phyloP scores from a whole-genome alignment of 1,140 invertebrate species.

The Drosophila erecta region DNA sequence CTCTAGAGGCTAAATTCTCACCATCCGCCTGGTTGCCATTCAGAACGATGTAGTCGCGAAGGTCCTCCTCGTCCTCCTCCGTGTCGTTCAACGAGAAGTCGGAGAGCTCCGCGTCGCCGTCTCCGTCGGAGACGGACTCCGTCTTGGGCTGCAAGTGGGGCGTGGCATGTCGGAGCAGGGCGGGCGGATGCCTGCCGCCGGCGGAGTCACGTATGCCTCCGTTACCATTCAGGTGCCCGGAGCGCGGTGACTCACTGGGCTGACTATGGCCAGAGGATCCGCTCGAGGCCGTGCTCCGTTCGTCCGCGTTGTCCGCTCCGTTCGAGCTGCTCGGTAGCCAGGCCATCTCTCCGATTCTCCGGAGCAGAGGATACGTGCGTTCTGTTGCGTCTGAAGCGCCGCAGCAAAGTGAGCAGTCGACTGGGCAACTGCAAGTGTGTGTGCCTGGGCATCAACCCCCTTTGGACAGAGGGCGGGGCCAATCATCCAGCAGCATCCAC shows the following conservation, averaged over 20 bases:
- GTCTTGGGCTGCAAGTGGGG: conserved; percentile 72
- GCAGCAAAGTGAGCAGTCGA: conserved; percentile 31
- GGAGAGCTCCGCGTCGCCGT: conserved; percentile 65
- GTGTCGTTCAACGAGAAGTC: conserved; percentile 83
- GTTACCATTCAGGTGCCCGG: conserved; percentile 5
- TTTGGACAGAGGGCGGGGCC: conserved; percentile 5
- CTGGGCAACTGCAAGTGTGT: neutral
- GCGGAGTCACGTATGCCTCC: neutral
- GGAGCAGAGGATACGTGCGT: neutral
- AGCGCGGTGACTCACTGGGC: conserved; percentile 23
- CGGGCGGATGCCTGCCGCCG: conserved; percentile 46
- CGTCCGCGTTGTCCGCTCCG: conserved; percentile 64
- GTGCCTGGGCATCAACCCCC: conserved; percentile 28
- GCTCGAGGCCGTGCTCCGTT: conserved; percentile 60
- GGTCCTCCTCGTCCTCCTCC: conserved; percentile 81
- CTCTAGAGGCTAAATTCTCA: conserved; percentile 18
- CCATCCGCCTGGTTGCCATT: conserved; percentile 73
- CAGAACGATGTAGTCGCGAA: conserved; percentile 70
- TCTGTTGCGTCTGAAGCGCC: conserved; percentile 4
- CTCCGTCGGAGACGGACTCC: conserved; percentile 79
- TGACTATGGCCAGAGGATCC: conserved; percentile 39
- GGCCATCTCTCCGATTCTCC: conserved; percentile 42
- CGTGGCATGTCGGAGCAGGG: conserved; percentile 62
- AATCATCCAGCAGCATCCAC: neutral
- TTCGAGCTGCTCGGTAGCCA: conserved; percentile 72